A percentile compares a stretch with the other conserved stretches of the same genome.
These are phyloP conservation scores for Pocota personata DNA, from an alignment of 2,888 invertebrate genomes.

Conservation along the genomic window DNA sequence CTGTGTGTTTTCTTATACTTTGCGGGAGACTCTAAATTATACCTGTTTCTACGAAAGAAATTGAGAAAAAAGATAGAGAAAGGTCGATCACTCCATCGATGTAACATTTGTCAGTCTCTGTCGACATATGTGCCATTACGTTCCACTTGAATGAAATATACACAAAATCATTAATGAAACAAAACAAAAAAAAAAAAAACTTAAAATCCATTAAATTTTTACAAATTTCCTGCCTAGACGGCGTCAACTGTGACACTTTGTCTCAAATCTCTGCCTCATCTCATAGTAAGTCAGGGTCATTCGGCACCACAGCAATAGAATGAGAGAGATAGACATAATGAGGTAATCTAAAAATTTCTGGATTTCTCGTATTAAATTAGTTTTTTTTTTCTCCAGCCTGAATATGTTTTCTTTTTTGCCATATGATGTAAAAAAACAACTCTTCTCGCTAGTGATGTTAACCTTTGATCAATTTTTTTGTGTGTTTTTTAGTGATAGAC, in stretches of 20 bases:
- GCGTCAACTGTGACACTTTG: constrained; percentile 49
- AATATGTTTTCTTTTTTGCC: constrained; percentile 19
- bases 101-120: not conserved
- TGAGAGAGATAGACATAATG: constrained; percentile 20
- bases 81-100: constrained; percentile 51
- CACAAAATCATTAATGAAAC: constrained; percentile 47
- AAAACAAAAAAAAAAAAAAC: not conserved
- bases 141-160: constrained; percentile 58
- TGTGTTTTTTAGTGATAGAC: not conserved
- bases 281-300: constrained; percentile 54
- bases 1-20: not conserved
- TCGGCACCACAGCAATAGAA: constrained; percentile 4
- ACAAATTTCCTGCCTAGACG: constrained; percentile 24
- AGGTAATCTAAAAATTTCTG: constrained; percentile 40
- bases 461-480: constrained; percentile 32
- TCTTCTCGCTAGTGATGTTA: not conserved
- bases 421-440: constrained; percentile 32
- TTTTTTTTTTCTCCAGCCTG: not conserved
- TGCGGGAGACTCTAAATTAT: constrained; percentile 9
- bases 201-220: constrained; percentile 12
- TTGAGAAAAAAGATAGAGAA: constrained; percentile 30
- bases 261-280: constrained; percentile 29
- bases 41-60: constrained; percentile 57
- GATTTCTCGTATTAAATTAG: constrained; percentile 18
- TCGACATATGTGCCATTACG: constrained; percentile 9